Conservation (phyloP, 2,888 invertebrate species). For the Lymantria monacha region DNA sequence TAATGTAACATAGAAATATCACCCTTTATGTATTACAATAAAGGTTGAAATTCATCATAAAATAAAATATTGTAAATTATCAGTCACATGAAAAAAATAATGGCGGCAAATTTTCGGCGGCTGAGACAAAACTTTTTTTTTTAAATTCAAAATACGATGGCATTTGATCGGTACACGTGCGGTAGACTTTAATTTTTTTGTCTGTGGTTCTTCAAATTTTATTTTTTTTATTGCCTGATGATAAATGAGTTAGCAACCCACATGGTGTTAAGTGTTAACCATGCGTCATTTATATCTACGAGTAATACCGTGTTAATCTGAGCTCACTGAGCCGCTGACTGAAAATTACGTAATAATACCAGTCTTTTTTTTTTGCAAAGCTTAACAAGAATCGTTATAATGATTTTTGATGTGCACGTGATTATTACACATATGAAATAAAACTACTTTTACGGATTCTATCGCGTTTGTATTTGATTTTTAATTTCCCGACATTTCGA, state of each 20-base stretch:
- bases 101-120: constrained; percentile 28
- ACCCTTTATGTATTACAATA: neutral
- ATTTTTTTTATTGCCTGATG: neutral
- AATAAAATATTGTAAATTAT: constrained; percentile 23
- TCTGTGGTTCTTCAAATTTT: constrained; percentile 23
- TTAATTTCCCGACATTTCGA: no score
- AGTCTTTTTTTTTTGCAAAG: no score
- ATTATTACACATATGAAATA: no score
- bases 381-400: no score
- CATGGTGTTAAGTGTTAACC: neutral
- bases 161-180: constrained; percentile 32
- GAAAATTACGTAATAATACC: no score
- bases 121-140: constrained; percentile 32
- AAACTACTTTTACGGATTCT: no score
- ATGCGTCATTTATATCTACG: neutral
- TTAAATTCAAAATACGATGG: constrained; percentile 13
- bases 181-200: constrained; percentile 20
- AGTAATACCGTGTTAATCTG: no score
- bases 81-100: constrained; percentile 34
- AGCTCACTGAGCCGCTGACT: no score
- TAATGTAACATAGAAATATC: constrained; percentile 17
- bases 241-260: neutral
- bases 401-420: no score
- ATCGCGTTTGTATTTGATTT: no score
- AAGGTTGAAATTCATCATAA: neutral